Evolutionary conservation across 2,113 vertebrate genomes (phyloP), one percentile per base, ranked within the genome.

Genomic region (Chroicocephalus ridibundus): DNA sequence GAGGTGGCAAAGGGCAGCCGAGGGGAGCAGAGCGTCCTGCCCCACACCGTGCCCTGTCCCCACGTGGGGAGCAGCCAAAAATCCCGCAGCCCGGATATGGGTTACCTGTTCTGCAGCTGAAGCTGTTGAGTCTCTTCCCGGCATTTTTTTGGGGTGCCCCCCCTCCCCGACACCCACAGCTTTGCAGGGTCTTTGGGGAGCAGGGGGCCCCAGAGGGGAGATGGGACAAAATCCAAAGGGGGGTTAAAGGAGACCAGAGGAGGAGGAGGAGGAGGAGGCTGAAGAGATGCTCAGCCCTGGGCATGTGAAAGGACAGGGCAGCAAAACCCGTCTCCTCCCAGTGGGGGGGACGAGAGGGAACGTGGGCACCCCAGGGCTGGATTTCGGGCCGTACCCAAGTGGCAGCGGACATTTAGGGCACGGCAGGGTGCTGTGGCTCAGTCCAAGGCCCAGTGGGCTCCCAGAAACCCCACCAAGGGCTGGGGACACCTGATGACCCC

Each of bases 381-480:
- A 13, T 47, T 47, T 74, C 0, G 3, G 52, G 54, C 17, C 1
- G 0, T 76, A 40, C 42, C 65, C 3, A 0, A 36, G 66, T 18
- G 24, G 1, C 38, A 29, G 44, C 68, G 70, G 18, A 2, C 2
- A 0, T 47, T 83, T 9, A 27, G 31, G 71, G 1, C 0, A 2
- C 2, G 11, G 44, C 47, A 10, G 26, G 34, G 20, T 16, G 42
- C 49, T 58, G 74, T n/a, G 75, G 3, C 58, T 31, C 19, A 11
- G 57, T 13, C 44, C 7, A 0, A 0, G 51, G 49, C 14, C 17
- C 2, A 3, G 29, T 7, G 66, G 47, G 38, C 3, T 62, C 34
- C 76, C 46, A 3, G 62, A 44, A 77, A 34, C 40, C 6, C 34
- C 16, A 14, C 68, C 81, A 26, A 21, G 8, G 47, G 6, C n/a